Evolutionary conservation across 2,888 invertebrate genomes (phyloP), one percentile per base, ranked within the genome.

Genomic region (Oeneis ivallda): DNA sequence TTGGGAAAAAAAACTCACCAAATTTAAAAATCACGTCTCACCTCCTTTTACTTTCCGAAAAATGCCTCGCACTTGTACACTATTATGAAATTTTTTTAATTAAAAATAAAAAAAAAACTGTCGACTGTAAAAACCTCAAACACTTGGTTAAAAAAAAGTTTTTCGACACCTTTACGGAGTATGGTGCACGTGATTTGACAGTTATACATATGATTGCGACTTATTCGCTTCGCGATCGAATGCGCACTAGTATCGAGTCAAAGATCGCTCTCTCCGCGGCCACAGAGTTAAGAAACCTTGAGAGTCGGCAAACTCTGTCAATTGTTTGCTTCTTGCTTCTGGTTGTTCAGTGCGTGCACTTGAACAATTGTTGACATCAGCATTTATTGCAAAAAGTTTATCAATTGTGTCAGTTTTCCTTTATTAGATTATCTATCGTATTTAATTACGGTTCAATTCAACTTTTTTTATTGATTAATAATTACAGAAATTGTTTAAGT

Each of bases 241-340:
- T 80, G 77, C 76, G 78, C 75, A 89, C 89, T 89, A 84, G 71
- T 75, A 71, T 72, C 72, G 67, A 75, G 65, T 72, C 76, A 71
- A 75, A 79, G 80, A 83, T 78, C 85, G 84, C 87, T 88, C 89
- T 89, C 89, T 87, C 89, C 78, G 71, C 65, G 70, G 62, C 70
- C 68, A 68, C 71, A 69, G 84, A 84, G 68, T 67, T 69, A 76
- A 81, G 54, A 67, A 83, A 83, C 74, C 73, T 78, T 75, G 71
- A 85, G 85, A 86, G 68, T 67, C 70, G 81, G 75, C 80, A 76
- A 71, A 66, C 66, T 66, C 52, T 13, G 32, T 57, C 37, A 15
- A 50, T 68, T 65, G 59, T 68, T 68, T 62, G 47, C 34, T 64
- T 39, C 43, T n/a, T 59, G 49, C 37, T 65, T 52, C 56, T 34